Percentiles rank a stretch among this genome's conserved stretches.
Evolutionary conservation across 2,888 invertebrate genomes (phyloP).

Genomic region (Apodemia duryi): DNA sequence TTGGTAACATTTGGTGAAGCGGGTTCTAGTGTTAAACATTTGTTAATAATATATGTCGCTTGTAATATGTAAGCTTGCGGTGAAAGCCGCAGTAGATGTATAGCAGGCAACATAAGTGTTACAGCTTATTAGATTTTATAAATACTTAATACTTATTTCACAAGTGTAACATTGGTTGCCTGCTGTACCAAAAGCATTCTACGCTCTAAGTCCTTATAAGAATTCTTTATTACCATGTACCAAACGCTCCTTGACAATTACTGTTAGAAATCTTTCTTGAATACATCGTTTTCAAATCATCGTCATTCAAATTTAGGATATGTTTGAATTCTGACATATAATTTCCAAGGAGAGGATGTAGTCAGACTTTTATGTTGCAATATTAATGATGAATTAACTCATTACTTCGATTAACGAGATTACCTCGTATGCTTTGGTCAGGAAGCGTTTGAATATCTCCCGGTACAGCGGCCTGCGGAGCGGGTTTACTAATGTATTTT

Average conservation of each 20-base stretch:
- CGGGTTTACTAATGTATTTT: constrained; percentile 34
- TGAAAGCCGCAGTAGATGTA: constrained; percentile 34
- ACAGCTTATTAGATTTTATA: constrained; percentile 11
- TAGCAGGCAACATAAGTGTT: constrained; percentile 25
- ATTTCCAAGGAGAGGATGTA: background rate
- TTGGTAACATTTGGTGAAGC: constrained; percentile 34
- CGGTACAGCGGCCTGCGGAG: constrained; percentile 29
- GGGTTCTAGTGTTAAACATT: constrained; percentile 35
- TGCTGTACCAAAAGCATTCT: constrained; percentile 36
- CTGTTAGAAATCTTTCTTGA: background rate
- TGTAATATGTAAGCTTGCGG: constrained; percentile 44
- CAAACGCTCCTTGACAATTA: constrained; percentile 40
- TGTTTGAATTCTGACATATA: background rate
- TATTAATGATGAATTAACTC: too few species aligned
- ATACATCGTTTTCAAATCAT: background rate
- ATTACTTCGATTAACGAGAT: too few species aligned
- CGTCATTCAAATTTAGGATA: background rate
- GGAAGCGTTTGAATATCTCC: constrained; percentile 35
- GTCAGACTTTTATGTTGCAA: too few species aligned
- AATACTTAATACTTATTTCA: background rate
- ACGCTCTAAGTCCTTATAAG: constrained; percentile 41
- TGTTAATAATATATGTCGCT: constrained; percentile 43
- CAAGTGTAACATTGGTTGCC: constrained; percentile 19
- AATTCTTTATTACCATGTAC: constrained; percentile 44
- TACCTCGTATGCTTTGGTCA: constrained; percentile 25